A percentile compares a stretch with the other conserved stretches of the same genome.
phyloP scores from a whole-genome alignment of 2,113 vertebrate species.

The Hemichromis elongatus region DNA sequence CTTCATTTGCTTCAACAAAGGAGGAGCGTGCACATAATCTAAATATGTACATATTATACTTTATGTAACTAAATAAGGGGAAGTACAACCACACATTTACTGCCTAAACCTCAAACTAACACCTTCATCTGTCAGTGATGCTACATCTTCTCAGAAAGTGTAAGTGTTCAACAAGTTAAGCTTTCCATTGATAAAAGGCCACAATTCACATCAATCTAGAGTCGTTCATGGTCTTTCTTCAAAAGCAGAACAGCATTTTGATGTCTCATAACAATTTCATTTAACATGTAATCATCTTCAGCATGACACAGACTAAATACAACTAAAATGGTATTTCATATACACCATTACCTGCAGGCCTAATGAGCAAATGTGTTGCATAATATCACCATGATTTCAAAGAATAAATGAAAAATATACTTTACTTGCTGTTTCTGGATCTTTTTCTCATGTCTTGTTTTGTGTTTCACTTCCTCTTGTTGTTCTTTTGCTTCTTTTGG shows the following conservation, averaged over 20 bases:
- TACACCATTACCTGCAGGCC: fast-evolving
- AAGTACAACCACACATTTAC: not conserved
- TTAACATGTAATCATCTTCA: not conserved
- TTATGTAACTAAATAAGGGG: fast-evolving
- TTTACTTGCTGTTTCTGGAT: not conserved
- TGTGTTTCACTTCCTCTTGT: not conserved
- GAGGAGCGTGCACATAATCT: not conserved
- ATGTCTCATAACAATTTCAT: not conserved
- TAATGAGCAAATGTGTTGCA: not conserved
- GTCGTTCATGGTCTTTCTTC: not conserved
- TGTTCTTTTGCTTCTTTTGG: not conserved
- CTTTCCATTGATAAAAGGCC: not conserved
- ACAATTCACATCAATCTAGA: not conserved
- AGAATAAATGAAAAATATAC: not conserved
- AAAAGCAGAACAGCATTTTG: not conserved
- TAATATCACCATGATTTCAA: not conserved
- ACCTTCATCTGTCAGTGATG: not conserved
- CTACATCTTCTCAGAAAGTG: not conserved
- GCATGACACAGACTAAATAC: not conserved
- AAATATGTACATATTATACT: not conserved
- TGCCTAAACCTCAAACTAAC: not conserved
- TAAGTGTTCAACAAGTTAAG: not conserved
- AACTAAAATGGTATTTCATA: not conserved
- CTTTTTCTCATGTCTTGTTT: not conserved
- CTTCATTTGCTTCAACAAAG: not conserved